Evolutionary conservation across 1,140 invertebrate genomes (phyloP).

Genomic region (Mactra quadrangularis): DNA sequence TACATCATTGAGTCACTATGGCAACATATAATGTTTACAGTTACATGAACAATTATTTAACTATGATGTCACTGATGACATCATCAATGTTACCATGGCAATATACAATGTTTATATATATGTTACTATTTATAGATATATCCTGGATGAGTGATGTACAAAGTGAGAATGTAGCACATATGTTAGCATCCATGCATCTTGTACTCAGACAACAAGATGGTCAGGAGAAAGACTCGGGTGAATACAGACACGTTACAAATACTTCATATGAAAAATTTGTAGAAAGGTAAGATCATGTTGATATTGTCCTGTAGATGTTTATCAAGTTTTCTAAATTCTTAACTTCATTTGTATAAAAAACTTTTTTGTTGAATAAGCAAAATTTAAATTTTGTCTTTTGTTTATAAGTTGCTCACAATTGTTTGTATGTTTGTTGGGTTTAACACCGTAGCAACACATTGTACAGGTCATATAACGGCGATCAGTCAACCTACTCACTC

Average conservation of each 20-base stretch:
- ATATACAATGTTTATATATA: too few species aligned
- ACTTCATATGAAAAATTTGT: conserved; percentile 83
- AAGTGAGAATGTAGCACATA: conserved; percentile 82
- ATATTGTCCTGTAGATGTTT: neutral
- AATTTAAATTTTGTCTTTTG: neutral
- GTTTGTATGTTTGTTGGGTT: too few species aligned
- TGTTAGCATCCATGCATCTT: conserved; percentile 83
- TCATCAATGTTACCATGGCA: too few species aligned
- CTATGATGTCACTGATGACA: too few species aligned
- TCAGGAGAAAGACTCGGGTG: conserved; percentile 77
- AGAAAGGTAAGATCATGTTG: conserved; percentile 73
- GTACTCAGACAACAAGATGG: conserved; percentile 82
- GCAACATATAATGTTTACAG: too few species aligned
- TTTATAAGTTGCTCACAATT: too few species aligned
- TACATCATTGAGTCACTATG: too few species aligned
- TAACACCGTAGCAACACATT: too few species aligned
- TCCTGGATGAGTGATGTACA: conserved; percentile 79
- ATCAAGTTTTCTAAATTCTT: too few species aligned
- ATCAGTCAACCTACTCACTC: too few species aligned
- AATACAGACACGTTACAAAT: conserved; percentile 82
- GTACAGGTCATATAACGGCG: too few species aligned
- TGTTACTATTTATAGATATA: conserved; percentile 71
- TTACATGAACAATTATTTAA: too few species aligned
- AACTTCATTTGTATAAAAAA: neutral
- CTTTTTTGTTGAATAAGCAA: neutral